phyloP scores from a whole-genome alignment of 2,797 vertebrate species.

The Sebastiscus albofasciatus region DNA sequence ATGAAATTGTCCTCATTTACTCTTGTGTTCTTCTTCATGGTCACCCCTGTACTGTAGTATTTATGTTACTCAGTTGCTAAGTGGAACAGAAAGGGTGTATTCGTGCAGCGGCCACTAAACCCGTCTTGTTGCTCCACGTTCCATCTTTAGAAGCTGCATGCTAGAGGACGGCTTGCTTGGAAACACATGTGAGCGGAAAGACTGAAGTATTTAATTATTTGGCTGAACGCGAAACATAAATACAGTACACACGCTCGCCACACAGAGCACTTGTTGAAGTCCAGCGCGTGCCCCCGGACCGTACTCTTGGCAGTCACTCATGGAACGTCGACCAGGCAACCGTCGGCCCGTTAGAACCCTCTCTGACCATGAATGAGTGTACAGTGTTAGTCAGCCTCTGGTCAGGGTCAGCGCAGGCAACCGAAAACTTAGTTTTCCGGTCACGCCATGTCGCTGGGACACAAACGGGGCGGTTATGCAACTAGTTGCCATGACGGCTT shows the following conservation, averaged over 20 bases:
- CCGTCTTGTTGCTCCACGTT: conserved; percentile 41
- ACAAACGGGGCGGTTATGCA: conserved; percentile 45
- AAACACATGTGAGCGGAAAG: conserved; percentile 74
- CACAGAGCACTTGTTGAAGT: conserved; percentile 64
- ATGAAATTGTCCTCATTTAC: neutral
- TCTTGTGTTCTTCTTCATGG: conserved; percentile 8
- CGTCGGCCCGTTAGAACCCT: conserved; percentile 55
- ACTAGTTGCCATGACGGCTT: conserved; percentile 38
- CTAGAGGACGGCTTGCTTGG: conserved; percentile 44
- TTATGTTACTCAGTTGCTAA: conserved; percentile 69
- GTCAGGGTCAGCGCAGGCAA: conserved; percentile 62
- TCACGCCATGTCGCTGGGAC: conserved; percentile 31
- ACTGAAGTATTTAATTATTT: conserved; percentile 68
- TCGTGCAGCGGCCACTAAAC: conserved; percentile 33
- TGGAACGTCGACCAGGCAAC: conserved; percentile 82
- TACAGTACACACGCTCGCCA: conserved; percentile 23
- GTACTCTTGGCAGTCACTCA: conserved; percentile 68
- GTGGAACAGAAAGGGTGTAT: conserved; percentile 58
- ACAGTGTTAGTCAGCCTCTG: conserved; percentile 78
- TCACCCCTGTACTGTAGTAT: conserved; percentile 12
- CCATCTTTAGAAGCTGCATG: conserved; percentile 64
- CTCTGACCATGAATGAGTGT: conserved; percentile 82
- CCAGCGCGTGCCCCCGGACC: conserved; percentile 52
- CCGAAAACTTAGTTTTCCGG: conserved; percentile 51
- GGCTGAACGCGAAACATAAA: conserved; percentile 36